Evolutionary conservation across 2,797 vertebrate species (phyloP).

Genomic region (Enteromius fasciolatus): DNA sequence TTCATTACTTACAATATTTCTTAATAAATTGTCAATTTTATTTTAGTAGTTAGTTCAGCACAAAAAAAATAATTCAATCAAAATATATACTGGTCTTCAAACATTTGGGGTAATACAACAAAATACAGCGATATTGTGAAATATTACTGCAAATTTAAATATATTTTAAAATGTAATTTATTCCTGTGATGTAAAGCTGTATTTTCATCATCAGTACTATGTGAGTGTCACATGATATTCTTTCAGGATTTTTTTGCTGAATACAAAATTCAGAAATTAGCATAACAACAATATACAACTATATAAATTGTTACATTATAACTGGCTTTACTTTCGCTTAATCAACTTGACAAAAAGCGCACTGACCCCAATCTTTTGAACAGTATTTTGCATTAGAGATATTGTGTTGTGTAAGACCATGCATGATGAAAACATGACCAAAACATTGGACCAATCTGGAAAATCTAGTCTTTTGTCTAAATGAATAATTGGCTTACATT

Average conservation of each 20-base stretch:
- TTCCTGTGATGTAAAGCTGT: background rate
- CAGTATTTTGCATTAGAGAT: background rate
- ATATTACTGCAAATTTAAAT: background rate
- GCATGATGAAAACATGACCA: slow-evolving; percentile 4
- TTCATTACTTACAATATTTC: background rate
- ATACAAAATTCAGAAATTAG: background rate
- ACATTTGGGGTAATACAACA: background rate
- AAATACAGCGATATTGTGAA: background rate
- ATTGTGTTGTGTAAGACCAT: background rate
- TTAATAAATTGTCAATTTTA: background rate
- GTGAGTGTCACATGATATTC: background rate
- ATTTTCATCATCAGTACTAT: background rate
- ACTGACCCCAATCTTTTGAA: background rate
- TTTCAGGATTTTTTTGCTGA: background rate
- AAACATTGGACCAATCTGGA: too few relatives aligned
- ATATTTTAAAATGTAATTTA: too few relatives aligned
- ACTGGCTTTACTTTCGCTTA: background rate
- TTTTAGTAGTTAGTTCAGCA: background rate
- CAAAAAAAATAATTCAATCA: background rate
- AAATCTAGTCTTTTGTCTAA: background rate
- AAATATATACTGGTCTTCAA: background rate
- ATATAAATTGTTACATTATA: background rate
- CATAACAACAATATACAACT: background rate
- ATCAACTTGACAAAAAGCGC: background rate
- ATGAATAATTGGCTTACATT: background rate